Evolutionary conservation across 2,113 vertebrate genomes (phyloP).

Genomic region (Nothobranchius kuhntae): DNA sequence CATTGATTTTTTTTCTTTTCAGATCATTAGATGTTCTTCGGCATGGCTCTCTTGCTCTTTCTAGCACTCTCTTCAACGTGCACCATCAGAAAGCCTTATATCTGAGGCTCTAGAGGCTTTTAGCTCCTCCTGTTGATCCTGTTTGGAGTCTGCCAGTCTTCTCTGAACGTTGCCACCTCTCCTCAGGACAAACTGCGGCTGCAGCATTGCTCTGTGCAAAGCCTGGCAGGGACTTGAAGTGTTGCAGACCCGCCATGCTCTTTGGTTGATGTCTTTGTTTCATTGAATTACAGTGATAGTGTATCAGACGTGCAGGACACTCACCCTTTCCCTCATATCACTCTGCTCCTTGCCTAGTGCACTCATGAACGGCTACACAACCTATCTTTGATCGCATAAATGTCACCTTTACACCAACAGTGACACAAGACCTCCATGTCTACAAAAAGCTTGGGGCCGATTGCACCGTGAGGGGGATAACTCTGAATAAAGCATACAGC

Average conservation of each 20-base stretch:
- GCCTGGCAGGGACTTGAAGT: slow-evolving; percentile 18
- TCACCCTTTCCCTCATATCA: slow-evolving; percentile 24
- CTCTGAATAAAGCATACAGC: background rate
- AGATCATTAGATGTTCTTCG: slow-evolving; percentile 25
- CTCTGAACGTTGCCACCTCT: slow-evolving; percentile 28
- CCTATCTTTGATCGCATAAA: slow-evolving; percentile 6
- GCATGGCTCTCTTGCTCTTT: slow-evolving; percentile 10
- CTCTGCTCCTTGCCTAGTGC: slow-evolving; percentile 4
- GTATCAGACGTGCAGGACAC: slow-evolving; percentile 21
- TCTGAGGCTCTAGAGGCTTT: slow-evolving; percentile 31
- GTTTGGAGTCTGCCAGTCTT: slow-evolving; percentile 7
- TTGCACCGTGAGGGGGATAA: background rate
- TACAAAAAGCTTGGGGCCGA: background rate
- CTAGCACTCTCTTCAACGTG: slow-evolving; percentile 11
- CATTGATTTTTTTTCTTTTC: slow-evolving; percentile 61
- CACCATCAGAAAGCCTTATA: slow-evolving; percentile 11
- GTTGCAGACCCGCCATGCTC: slow-evolving; percentile 27
- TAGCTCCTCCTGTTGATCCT: slow-evolving; percentile 23
- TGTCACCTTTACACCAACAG: slow-evolving; percentile 7
- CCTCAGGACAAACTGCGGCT: slow-evolving; percentile 44
- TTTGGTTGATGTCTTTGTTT: slow-evolving; percentile 28
- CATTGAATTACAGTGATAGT: slow-evolving; percentile 24
- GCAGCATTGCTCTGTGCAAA: slow-evolving; percentile 21
- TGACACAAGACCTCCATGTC: slow-evolving; percentile 2
- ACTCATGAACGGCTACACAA: background rate